A percentile compares a stretch with the other conserved stretches of the same genome.
phyloP scores from a whole-genome alignment of 2,888 invertebrate species.

The Cerceris rybyensis region DNA sequence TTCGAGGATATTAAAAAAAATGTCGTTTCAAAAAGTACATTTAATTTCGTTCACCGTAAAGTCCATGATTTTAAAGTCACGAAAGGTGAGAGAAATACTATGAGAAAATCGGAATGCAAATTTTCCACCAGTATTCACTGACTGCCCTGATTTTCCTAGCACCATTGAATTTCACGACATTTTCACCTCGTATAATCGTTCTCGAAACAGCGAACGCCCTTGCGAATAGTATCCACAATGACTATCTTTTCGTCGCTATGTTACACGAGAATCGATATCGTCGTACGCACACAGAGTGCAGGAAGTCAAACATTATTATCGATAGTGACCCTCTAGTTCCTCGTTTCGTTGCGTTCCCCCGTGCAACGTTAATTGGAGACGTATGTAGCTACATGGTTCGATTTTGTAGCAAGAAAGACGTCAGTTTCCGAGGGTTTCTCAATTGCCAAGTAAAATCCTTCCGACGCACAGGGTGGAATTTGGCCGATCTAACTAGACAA shows the following conservation, averaged over 20 bases:
- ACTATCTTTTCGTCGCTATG: conserved; percentile 42
- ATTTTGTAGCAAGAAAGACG: not conserved
- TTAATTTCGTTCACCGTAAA: too few relatives aligned
- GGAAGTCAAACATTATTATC: conserved; percentile 61
- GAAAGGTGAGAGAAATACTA: too few relatives aligned
- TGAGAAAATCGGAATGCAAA: too few relatives aligned
- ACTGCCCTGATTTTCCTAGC: too few relatives aligned
- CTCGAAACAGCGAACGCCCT: not conserved
- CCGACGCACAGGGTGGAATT: too few relatives aligned
- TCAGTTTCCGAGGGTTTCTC: not conserved
- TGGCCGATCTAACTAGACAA: too few relatives aligned
- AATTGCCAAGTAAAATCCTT: not conserved
- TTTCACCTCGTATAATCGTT: not conserved
- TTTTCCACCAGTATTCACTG: too few relatives aligned
- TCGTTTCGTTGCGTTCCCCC: conserved; percentile 29
- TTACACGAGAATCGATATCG: conserved; percentile 45
- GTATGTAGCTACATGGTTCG: conserved; percentile 40
- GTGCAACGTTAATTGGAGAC: conserved; percentile 51
- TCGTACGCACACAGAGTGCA: conserved; percentile 39
- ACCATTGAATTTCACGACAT: too few relatives aligned
- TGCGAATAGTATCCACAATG: not conserved
- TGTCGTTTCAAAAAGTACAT: too few relatives aligned
- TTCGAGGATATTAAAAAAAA: too few relatives aligned
- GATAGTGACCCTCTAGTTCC: conserved; percentile 34
- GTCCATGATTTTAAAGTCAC: too few relatives aligned